Evolutionary conservation across 2,888 invertebrate species (phyloP), one percentile per base, ranked within the genome.

Genomic region (Ryuthela nishihirai): DNA sequence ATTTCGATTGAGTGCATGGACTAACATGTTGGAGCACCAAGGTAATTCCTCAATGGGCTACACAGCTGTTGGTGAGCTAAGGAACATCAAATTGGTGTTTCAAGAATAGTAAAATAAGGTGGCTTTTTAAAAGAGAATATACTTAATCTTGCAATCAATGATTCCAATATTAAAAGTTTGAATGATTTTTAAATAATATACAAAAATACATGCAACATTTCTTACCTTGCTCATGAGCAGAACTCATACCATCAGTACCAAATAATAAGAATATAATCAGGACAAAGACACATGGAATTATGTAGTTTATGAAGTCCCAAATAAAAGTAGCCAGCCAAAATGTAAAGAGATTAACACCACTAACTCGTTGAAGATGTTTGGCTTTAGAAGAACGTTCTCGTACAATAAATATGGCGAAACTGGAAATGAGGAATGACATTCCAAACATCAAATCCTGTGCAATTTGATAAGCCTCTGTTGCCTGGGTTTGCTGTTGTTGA

Each of bases 291-390:
- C 79, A 74, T 2, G 83, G 80, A 12, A 83, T 54, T 3, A 83
- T 66, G 73, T 81, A 85, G 72, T 81, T 82, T 5, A 80, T 49
- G 72, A 83, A 79, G 74, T 87, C 85, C 76, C 84, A 86, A 0
- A 85, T 42, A 10, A 83, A 81, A 0, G 83, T 81, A 0, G 83
- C 79, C 3, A 79, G 68, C 89, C 89, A 90, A 75, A 84, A 83
- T 5, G 83, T 79, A 0, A 76, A 72, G 1, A 84, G 80, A 55
- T 81, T 80, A 0, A 84, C 79, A 0, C 88, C 87, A 2, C 86
- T 83, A 0, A 87, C 83, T 64, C 82, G 80, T 70, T 87, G 87
- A 25, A 87, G 74, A 43, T 85, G 79, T 68, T 86, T 85, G 0
- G 85, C 80, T 42, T 85, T 82, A 34, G 78, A 79, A 3, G 81